Evolutionary conservation across 2,888 invertebrate genomes (phyloP).

Genomic region (Norana najaformis): DNA sequence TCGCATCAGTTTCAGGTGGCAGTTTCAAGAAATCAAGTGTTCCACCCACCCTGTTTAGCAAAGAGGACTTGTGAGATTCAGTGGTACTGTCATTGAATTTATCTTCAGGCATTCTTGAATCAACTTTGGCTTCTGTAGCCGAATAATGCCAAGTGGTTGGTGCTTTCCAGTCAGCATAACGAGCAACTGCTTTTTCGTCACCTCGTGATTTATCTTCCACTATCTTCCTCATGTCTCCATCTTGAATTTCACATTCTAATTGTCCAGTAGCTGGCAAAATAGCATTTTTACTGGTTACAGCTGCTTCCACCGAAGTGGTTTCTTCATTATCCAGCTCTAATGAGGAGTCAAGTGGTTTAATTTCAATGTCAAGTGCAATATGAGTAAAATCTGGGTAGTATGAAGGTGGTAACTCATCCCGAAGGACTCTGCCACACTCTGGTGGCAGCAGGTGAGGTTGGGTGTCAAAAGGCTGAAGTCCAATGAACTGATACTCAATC

Average conservation of each 20-base stretch:
- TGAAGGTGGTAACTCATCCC: constrained; percentile 27
- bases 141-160: not conserved
- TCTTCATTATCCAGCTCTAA: not conserved
- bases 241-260: not conserved
- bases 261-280: not conserved
- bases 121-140: not conserved
- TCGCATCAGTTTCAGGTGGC: not conserved
- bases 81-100: not conserved
- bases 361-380: constrained; percentile 36
- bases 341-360: constrained; percentile 25
- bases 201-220: not conserved
- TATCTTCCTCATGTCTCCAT: not conserved
- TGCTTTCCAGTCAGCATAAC: not conserved
- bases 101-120: not conserved
- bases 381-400: constrained; percentile 33
- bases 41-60: not conserved
- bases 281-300: not conserved
- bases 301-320: not conserved
- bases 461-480: constrained; percentile 1
- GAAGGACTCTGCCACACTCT: constrained; percentile 20
- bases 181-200: not conserved
- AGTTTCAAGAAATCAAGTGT: not conserved
- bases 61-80: not conserved
- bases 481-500: not conserved
- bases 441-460: not conserved